A percentile compares a stretch with the other conserved stretches of the same genome.
Evolutionary conservation across 2,888 invertebrate genomes (phyloP).

Genomic region (Anodontia alba): DNA sequence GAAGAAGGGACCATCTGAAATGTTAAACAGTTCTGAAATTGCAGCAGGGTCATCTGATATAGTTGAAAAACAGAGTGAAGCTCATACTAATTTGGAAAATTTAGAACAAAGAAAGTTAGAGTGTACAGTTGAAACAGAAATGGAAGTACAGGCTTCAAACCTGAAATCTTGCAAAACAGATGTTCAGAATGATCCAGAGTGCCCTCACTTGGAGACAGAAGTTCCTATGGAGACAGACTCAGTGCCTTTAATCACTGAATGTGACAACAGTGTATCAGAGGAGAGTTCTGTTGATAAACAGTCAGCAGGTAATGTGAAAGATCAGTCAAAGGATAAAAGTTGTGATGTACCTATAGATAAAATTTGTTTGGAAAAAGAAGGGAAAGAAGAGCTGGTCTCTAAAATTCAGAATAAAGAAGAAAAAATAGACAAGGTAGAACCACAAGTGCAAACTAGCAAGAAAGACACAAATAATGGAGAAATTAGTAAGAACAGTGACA

Average conservation of each 20-base stretch:
- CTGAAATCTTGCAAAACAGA: not conserved
- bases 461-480: no score
- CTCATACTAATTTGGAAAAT: not conserved
- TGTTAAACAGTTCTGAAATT: no score
- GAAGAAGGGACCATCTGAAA: no score
- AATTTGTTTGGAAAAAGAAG: not conserved
- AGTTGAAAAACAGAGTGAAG: not conserved
- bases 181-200: not conserved
- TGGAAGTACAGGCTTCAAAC: not conserved
- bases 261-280: not conserved
- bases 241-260: not conserved
- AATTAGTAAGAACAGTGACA: no score
- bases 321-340: no score
- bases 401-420: not conserved
- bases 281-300: no score
- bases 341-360: no score
- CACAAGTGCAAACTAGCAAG: no score
- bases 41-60: no score
- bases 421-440: not conserved
- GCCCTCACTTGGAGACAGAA: constrained; percentile 1
- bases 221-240: not conserved
- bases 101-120: not conserved
- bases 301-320: no score
- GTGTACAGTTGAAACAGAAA: not conserved
- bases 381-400: not conserved